These are phyloP conservation scores for Cotesia congregata DNA, from an alignment of 2,888 invertebrate genomes.

Conservation along the genomic window DNA sequence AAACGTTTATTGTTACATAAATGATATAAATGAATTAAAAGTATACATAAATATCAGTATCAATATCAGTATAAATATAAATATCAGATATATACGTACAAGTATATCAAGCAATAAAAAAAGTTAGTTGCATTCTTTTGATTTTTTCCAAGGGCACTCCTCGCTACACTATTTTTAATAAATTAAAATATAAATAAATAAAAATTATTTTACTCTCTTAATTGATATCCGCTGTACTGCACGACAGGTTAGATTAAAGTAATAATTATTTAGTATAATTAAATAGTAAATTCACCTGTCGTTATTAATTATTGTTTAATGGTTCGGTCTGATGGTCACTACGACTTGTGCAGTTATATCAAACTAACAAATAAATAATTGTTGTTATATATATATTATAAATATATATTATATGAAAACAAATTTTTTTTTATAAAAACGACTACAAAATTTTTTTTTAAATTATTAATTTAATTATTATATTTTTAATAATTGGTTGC, in stretches of 20 bases:
- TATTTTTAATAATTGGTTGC: conserved; percentile 61
- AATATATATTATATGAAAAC: conserved; percentile 12
- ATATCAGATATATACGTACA: not conserved
- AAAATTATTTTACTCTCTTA: conserved; percentile 54
- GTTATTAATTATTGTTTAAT: conserved; percentile 58
- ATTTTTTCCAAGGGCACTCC: conserved; percentile 67
- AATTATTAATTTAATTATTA: conserved; percentile 33
- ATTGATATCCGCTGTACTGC: conserved; percentile 47
- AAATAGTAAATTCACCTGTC: not conserved
- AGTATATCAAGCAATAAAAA: conserved; percentile 1
- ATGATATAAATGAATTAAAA: conserved; percentile 32
- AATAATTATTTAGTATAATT: not conserved
- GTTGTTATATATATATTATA: conserved; percentile 46
- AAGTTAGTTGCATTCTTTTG: conserved; percentile 70
- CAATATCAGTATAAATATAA: not conserved
- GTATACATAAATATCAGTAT: conserved; percentile 23
- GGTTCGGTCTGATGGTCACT: conserved; percentile 58
- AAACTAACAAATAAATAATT: conserved; percentile 64
- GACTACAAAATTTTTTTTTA: conserved; percentile 52
- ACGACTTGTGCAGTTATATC: conserved; percentile 70
- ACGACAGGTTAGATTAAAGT: not conserved
- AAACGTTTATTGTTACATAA: conserved; percentile 24
- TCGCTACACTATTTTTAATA: conserved; percentile 61
- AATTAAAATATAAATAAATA: not conserved
- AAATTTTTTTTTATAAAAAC: conserved; percentile 15